Evolutionary conservation across 1,140 invertebrate species (phyloP).

Genomic region (Dryas iulia): DNA sequence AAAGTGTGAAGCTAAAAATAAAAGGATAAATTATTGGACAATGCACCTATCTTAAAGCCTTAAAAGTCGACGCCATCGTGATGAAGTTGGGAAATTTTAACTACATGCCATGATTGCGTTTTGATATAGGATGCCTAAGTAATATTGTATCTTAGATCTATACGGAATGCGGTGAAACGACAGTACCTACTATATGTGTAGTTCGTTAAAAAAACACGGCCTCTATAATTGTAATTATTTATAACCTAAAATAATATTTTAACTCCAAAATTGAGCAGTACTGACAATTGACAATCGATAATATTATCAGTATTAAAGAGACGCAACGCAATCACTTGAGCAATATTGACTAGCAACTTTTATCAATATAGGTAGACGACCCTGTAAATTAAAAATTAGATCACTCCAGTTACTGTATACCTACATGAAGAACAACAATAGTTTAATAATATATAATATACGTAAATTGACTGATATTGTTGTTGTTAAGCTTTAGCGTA

Average conservation of each 20-base stretch:
- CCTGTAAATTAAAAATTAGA: conserved; percentile 16
- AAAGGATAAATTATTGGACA: too few relatives aligned
- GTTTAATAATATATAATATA: too few relatives aligned
- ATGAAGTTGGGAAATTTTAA: too few relatives aligned
- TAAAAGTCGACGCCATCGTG: too few relatives aligned
- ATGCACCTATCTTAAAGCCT: too few relatives aligned
- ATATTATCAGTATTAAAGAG: conserved; percentile 24
- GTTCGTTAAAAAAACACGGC: too few relatives aligned
- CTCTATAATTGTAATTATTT: conserved; percentile 22
- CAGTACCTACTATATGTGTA: too few relatives aligned
- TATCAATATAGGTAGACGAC: conserved; percentile 38
- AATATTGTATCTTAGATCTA: background rate
- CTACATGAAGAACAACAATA: background rate
- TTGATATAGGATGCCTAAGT: background rate
- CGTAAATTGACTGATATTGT: too few relatives aligned
- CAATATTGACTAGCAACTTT: conserved; percentile 32
- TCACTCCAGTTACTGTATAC: background rate
- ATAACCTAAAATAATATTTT: background rate
- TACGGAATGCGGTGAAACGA: too few relatives aligned
- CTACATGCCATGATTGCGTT: too few relatives aligned
- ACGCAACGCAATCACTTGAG: conserved; percentile 32
- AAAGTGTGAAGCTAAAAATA: too few relatives aligned
- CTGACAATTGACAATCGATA: conserved; percentile 5
- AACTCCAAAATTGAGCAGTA: background rate
- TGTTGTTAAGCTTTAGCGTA: too few relatives aligned